These are phyloP conservation scores for Sphaeramia orbicularis DNA, from an alignment of 2,797 vertebrate genomes.

Conservation along the genomic window DNA sequence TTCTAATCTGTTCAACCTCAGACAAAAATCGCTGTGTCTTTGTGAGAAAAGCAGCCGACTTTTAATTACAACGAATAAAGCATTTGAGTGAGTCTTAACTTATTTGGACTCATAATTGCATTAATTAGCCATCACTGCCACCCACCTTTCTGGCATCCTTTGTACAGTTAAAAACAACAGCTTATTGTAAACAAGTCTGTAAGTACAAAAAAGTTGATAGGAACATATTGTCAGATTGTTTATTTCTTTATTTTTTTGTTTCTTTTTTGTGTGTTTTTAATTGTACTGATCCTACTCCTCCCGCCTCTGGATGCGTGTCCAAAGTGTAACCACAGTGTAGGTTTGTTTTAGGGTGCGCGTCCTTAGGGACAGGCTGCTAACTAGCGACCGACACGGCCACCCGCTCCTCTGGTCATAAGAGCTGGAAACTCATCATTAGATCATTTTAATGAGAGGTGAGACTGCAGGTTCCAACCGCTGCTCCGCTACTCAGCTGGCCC, in stretches of 20 bases:
- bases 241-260: neutral
- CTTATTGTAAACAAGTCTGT: conserved; percentile 18
- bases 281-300: conserved; percentile 20
- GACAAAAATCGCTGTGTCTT: neutral
- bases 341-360: conserved; percentile 55
- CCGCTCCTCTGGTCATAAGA: conserved; percentile 76
- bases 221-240: conserved; percentile 34
- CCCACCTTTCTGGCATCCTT: conserved; percentile 24
- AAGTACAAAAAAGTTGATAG: conserved; percentile 18
- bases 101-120: conserved; percentile 18
- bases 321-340: conserved; percentile 51
- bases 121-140: conserved; percentile 44
- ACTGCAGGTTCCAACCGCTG: conserved; percentile 68
- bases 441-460: conserved; percentile 85
- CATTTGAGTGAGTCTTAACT: conserved; percentile 17
- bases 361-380: conserved; percentile 73
- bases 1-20: neutral
- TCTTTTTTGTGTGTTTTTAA: too few species aligned
- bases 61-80: conserved; percentile 10
- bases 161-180: conserved; percentile 22
- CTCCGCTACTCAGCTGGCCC: conserved; percentile 65
- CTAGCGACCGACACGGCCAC: conserved; percentile 64
- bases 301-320: conserved; percentile 46
- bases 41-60: conserved; percentile 17
- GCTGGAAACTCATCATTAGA: conserved; percentile 77